phyloP scores from a whole-genome alignment of 2,113 vertebrate genomes.

The Recurvirostra avosetta region DNA sequence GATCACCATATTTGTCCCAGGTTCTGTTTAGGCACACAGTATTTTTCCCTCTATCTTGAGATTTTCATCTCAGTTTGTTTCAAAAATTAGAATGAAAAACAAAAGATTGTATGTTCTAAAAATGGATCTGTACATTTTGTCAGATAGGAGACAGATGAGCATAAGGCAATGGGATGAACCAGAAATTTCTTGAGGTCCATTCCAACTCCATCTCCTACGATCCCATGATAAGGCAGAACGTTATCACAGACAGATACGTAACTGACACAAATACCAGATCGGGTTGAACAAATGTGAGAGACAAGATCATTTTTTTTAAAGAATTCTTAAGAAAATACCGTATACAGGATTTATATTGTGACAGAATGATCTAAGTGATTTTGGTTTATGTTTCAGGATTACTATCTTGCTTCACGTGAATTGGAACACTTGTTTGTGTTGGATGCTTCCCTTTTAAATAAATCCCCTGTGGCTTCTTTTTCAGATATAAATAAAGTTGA shows the following conservation, averaged over 20 bases:
- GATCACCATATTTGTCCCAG: background rate
- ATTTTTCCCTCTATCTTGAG: background rate
- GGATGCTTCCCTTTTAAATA: background rate
- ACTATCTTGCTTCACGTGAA: constrained; percentile 7
- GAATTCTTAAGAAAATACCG: constrained; percentile 41
- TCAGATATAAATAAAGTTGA: constrained; percentile 42
- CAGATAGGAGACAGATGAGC: background rate
- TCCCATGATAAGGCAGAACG: background rate
- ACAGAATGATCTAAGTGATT: constrained; percentile 19
- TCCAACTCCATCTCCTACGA: background rate
- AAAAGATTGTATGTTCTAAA: background rate
- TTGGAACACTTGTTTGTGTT: constrained; percentile 36
- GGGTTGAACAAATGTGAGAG: background rate
- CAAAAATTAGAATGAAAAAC: background rate
- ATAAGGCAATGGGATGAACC: background rate
- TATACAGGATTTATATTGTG: constrained; percentile 28
- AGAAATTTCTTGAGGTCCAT: background rate
- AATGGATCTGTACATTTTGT: background rate
- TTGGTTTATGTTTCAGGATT: constrained; percentile 49
- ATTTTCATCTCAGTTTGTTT: background rate
- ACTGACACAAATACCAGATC: constrained; percentile 8
- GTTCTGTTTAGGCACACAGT: background rate
- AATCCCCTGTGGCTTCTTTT: background rate
- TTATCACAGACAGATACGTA: background rate
- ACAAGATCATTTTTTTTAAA: background rate